A percentile compares a stretch with the other conserved stretches of the same genome.
phyloP scores from a whole-genome alignment of 2,113 vertebrate genomes.

The Chloebia gouldiae region DNA sequence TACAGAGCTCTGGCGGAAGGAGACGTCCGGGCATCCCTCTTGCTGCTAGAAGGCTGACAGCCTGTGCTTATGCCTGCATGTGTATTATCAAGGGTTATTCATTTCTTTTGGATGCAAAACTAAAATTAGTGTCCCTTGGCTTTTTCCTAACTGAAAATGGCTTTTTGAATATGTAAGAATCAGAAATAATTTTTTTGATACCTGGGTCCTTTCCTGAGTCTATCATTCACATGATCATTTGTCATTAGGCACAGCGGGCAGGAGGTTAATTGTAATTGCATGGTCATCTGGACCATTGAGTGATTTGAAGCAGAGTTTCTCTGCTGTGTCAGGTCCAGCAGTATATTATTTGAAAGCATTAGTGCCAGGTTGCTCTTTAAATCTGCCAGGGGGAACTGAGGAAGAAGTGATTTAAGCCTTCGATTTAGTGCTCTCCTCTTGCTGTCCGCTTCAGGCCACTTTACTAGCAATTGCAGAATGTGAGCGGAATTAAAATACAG shows the following conservation, averaged over 20 bases:
- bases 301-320: slow-evolving; percentile 71
- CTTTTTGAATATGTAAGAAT: slow-evolving; percentile 40
- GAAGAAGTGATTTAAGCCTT: slow-evolving; percentile 75
- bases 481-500: slow-evolving; percentile 64
- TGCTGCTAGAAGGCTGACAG: slow-evolving; percentile 4
- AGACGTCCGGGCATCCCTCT: neutral
- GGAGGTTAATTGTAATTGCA: slow-evolving; percentile 78
- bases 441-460: slow-evolving; percentile 67
- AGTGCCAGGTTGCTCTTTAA: slow-evolving; percentile 72
- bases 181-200: slow-evolving; percentile 13
- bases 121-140: slow-evolving; percentile 9
- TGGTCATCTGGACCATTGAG: slow-evolving; percentile 64
- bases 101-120: neutral
- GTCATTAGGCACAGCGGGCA: slow-evolving; percentile 62
- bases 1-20: neutral
- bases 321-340: slow-evolving; percentile 58
- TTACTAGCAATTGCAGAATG: slow-evolving; percentile 38
- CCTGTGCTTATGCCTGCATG: neutral
- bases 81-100: neutral
- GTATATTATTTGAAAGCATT: slow-evolving; percentile 72
- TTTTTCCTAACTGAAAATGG: slow-evolving; percentile 27
- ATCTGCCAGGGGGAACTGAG: slow-evolving; percentile 60
- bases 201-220: neutral
- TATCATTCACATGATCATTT: slow-evolving; percentile 58
- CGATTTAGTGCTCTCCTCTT: slow-evolving; percentile 65